These are phyloP conservation scores for Cyprinodon variegatus DNA, from an alignment of 2,113 vertebrate species.

Conservation along the genomic window DNA sequence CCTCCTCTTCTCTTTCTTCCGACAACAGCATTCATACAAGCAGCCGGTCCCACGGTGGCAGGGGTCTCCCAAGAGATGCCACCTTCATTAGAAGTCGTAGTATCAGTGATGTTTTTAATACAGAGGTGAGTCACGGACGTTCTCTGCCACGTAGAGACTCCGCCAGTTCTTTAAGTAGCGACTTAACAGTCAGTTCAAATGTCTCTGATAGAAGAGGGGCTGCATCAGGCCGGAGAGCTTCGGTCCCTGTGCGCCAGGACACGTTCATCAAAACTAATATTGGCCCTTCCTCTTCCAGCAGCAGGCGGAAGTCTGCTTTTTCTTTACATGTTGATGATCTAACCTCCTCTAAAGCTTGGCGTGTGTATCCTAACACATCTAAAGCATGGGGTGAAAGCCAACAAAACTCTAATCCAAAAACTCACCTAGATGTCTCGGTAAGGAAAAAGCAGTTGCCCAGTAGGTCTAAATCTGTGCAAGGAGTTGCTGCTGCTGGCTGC, in stretches of 20 bases:
- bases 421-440: constrained; percentile 48
- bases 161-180: constrained; percentile 43
- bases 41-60: constrained; percentile 31
- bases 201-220: constrained; percentile 24
- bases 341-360: constrained; percentile 49
- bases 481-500: constrained; percentile 29
- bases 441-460: constrained; percentile 51
- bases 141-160: constrained; percentile 30
- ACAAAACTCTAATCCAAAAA: constrained; percentile 44
- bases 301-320: constrained; percentile 36
- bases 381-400: constrained; percentile 47
- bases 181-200: constrained; percentile 32
- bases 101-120: constrained; percentile 57
- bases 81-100: constrained; percentile 74
- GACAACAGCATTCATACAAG: constrained; percentile 18
- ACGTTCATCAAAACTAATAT: constrained; percentile 69
- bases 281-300: constrained; percentile 42
- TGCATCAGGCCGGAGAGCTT: constrained; percentile 35
- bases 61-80: constrained; percentile 61
- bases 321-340: constrained; percentile 52
- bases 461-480: constrained; percentile 43
- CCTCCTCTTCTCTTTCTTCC: constrained; percentile 53
- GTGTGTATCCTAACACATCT: constrained; percentile 45
- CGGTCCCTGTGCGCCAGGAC: constrained; percentile 62
- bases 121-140: not conserved